phyloP scores from a whole-genome alignment of 35 echinoderm and acorn worm genomes.

The Diadema setosum region DNA sequence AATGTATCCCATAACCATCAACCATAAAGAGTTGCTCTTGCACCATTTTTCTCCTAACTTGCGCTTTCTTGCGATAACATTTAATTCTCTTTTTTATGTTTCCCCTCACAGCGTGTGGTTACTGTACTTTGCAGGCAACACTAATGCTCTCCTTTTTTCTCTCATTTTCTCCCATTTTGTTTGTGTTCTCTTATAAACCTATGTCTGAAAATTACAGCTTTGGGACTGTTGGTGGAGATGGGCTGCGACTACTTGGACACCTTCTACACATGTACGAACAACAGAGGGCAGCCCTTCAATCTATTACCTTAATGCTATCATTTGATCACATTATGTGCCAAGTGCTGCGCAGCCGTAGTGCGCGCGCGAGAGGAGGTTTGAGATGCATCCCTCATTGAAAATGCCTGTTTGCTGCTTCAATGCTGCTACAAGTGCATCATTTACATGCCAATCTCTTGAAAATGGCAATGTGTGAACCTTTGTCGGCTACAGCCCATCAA shows the following conservation, averaged over 20 bases:
- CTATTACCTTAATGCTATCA: no score
- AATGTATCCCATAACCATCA: no score
- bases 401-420: no score
- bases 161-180: not conserved
- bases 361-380: no score
- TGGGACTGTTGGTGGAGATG: not conserved
- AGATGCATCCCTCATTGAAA: no score
- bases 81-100: not conserved
- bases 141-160: not conserved
- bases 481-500: no score
- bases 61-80: not conserved
- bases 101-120: not conserved
- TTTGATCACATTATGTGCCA: no score
- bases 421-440: not conserved
- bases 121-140: not conserved
- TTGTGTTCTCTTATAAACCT: not conserved
- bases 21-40: no score
- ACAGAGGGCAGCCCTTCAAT: no score
- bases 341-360: no score
- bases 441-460: not conserved
- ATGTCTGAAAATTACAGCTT: not conserved
- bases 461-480: not conserved
- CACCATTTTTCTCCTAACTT: not conserved
- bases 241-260: conserved; percentile 4
- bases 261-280: conserved; percentile 39